Evolutionary conservation across 2,888 invertebrate species (phyloP).

Genomic region (Drosophila neoperkinsi): DNA sequence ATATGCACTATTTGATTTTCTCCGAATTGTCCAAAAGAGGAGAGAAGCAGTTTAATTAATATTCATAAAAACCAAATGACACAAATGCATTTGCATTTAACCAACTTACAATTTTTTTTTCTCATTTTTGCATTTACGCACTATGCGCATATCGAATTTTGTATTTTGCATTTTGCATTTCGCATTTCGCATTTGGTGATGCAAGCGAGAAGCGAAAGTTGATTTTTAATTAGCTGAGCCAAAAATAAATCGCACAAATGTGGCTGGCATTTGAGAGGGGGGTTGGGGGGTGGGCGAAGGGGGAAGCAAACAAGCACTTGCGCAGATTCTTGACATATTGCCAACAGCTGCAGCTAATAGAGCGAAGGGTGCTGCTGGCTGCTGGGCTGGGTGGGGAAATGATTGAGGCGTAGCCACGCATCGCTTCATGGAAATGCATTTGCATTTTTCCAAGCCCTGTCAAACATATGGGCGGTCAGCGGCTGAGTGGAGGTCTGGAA

Average conservation of each 20-base stretch:
- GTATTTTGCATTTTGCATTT: slow-evolving; percentile 28
- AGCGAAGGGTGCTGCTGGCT: background rate
- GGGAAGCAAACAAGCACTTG: slow-evolving; percentile 28
- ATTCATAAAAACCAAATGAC: slow-evolving; percentile 61
- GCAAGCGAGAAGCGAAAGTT: slow-evolving; percentile 38
- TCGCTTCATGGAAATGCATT: slow-evolving; percentile 62
- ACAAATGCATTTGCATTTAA: slow-evolving; percentile 36
- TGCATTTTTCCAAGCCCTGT: slow-evolving; percentile 41
- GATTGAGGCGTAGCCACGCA: slow-evolving; percentile 66
- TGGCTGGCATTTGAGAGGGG: slow-evolving; percentile 38
- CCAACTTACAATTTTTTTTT: background rate
- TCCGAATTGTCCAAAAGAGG: slow-evolving; percentile 10
- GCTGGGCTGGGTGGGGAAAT: slow-evolving; percentile 7
- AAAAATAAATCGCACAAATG: slow-evolving; percentile 59
- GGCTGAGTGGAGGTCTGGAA: slow-evolving; percentile 30
- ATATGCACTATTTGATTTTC: slow-evolving; percentile 6
- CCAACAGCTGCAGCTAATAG: slow-evolving; percentile 72
- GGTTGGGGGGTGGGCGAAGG: background rate
- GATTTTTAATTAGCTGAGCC: slow-evolving; percentile 72
- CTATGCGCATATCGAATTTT: slow-evolving; percentile 1
- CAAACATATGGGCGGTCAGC: slow-evolving; percentile 53
- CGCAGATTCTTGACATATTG: slow-evolving; percentile 78
- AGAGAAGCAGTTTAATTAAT: slow-evolving; percentile 55
- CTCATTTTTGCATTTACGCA: background rate
- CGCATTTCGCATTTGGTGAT: slow-evolving; percentile 39